These are phyloP conservation scores for Bombus fervidus DNA, from an alignment of 1,140 invertebrate genomes.

Conservation along the genomic window DNA sequence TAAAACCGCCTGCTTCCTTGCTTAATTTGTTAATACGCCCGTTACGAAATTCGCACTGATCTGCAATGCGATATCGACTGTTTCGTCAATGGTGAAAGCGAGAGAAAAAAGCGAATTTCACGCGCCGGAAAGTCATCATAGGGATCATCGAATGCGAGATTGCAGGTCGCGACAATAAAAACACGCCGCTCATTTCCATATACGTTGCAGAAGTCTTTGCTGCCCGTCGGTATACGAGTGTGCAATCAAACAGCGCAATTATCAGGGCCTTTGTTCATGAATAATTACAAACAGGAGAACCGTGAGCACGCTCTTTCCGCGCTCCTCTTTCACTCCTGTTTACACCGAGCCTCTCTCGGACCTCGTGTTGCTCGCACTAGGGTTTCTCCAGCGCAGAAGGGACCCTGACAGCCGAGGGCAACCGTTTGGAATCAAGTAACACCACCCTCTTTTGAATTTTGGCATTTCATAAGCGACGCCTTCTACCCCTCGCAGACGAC, in stretches of 20 bases:
- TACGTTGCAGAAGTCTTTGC: constrained; percentile 66
- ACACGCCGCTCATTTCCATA: constrained; percentile 76
- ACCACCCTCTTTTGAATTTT: constrained; percentile 45
- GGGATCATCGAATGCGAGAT: neutral
- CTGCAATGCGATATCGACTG: constrained; percentile 8
- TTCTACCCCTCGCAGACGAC: neutral
- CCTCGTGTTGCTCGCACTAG: constrained; percentile 16
- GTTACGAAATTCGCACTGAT: neutral
- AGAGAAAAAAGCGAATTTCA: neutral
- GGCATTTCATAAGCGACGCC: constrained; percentile 2
- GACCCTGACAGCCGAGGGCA: constrained; percentile 43
- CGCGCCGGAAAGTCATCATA: neutral
- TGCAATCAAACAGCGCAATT: constrained; percentile 77
- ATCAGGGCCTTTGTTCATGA: constrained; percentile 77
- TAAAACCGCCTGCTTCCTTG: neutral
- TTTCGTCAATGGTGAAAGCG: constrained; percentile 23
- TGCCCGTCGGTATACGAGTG: constrained; percentile 72
- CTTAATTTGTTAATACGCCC: constrained; percentile 18
- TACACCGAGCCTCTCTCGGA: constrained; percentile 38
- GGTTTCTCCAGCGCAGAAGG: constrained; percentile 13
- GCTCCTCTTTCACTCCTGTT: constrained; percentile 61
- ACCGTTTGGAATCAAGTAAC: constrained; percentile 63
- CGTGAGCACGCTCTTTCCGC: constrained; percentile 55
- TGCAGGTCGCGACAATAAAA: constrained; percentile 66
- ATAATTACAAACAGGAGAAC: constrained; percentile 76